phyloP scores from a whole-genome alignment of 2,113 vertebrate species.

The Cyrtonyx montezumae region DNA sequence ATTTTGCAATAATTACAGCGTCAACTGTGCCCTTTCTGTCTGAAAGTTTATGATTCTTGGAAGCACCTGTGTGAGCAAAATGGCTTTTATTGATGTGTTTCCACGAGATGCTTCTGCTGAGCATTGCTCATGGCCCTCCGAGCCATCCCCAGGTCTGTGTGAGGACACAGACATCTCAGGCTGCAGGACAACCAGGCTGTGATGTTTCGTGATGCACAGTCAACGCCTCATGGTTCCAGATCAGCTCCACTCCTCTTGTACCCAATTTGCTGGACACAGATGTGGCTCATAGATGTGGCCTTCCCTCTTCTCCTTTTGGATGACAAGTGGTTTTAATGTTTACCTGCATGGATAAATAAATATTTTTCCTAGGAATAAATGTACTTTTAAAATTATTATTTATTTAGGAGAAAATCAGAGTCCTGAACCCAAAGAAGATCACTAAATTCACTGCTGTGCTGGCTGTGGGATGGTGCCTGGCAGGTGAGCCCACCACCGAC shows the following conservation, averaged over 20 bases:
- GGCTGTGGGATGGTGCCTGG: background rate
- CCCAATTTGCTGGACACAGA: background rate
- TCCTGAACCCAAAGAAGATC: background rate
- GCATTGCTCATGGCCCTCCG: background rate
- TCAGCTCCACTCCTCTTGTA: background rate
- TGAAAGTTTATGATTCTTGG: conserved; percentile 50
- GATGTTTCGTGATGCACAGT: background rate
- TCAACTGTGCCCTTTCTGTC: conserved; percentile 50
- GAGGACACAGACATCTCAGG: background rate
- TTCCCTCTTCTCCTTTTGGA: background rate
- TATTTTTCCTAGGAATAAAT: background rate
- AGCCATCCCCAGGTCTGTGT: background rate
- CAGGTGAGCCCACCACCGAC: background rate
- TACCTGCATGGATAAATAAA: conserved; percentile 33
- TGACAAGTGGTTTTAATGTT: conserved; percentile 23
- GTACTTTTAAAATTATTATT: background rate
- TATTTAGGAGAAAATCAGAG: background rate
- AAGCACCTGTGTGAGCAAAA: conserved; percentile 13
- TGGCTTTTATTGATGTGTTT: conserved; percentile 25
- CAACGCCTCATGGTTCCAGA: background rate
- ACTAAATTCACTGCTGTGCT: background rate
- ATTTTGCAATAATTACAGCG: conserved; percentile 71
- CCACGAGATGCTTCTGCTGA: conserved; percentile 13
- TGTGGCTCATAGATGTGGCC: background rate
- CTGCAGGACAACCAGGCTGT: background rate